Percentiles rank a stretch among this genome's conserved stretches.
Conservation (phyloP, 2,888 invertebrate species). For the Metopia argyrocephala region DNA sequence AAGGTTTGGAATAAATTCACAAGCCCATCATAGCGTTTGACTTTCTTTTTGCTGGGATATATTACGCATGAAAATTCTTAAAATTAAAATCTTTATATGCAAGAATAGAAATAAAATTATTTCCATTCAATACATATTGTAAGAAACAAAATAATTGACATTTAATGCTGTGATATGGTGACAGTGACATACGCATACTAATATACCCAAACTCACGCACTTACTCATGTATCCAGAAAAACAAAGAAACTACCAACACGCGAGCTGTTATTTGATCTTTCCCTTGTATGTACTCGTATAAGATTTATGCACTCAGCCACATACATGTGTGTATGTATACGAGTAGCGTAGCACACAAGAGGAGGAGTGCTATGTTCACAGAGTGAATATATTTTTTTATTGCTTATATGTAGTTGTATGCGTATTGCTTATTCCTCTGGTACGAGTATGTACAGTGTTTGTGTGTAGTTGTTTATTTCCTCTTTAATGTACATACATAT, state of each 20-base stretch:
- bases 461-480: background rate
- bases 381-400: background rate
- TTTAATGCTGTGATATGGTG: conserved; percentile 23
- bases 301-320: background rate
- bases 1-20: too few species aligned
- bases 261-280: background rate
- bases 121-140: conserved; percentile 23
- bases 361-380: conserved; percentile 9
- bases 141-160: conserved; percentile 36
- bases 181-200: conserved; percentile 24
- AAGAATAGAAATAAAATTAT: conserved; percentile 12
- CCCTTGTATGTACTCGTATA: background rate
- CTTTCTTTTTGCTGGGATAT: too few species aligned
- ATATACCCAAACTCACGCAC: background rate
- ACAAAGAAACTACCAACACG: background rate
- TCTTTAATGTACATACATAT: background rate
- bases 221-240: background rate
- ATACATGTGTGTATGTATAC: too few species aligned
- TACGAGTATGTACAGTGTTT: background rate
- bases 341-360: too few species aligned
- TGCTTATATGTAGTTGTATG: background rate
- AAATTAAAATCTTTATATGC: background rate
- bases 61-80: background rate
- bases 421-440: background rate
- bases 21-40: too few species aligned